Evolutionary conservation across 2,797 vertebrate genomes (phyloP), one percentile per base, ranked within the genome.

Genomic region (Pangasius larnaudii): DNA sequence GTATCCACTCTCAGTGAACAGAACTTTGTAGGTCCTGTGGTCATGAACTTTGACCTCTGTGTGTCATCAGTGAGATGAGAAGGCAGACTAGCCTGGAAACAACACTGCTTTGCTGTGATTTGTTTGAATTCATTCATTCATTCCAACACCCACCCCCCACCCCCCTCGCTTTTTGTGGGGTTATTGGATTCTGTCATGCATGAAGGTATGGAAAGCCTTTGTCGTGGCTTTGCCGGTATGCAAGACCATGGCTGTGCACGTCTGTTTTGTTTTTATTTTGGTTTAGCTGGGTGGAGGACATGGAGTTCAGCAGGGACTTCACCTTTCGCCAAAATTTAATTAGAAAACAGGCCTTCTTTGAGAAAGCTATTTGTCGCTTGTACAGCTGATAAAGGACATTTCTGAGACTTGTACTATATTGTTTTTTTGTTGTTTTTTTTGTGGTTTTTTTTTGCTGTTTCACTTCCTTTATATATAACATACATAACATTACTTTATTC

Each of bases 41-140:
- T 53, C 5, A 63, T 93, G 93, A 95, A 93, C 94, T 93, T 92
- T 95, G 93, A 96, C 92, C 94, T 91, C 30, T 63, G 22, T 86
- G 88, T 88, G 16, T 91, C 89, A 39, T 88, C 39, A 80, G 56
- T 86, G 84, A 91, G 87, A 84, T 51, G 75, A 84, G 87, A 72
- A 49, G 77, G 61, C 72, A 85, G 88, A 89, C 91, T 86, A 65
- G 84, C 86, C 90, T 90, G 86, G 92, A 91, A 92, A 86, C 92
- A 91, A 88, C 89, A 89, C 88, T 92, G 89, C 86, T 42, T 85
- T 46, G 49, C 71, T 89, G 30, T 84, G 87, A 89, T 89, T 79
- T 86, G 90, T 92, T 91, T 88, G 82, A 87, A 91, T 93, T 91
- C 92, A 93, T 95, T 94, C 93, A 92, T 95, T 93, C 77, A 82